phyloP scores from a whole-genome alignment of 2,797 vertebrate species.

The Syngnathus rostellatus region DNA sequence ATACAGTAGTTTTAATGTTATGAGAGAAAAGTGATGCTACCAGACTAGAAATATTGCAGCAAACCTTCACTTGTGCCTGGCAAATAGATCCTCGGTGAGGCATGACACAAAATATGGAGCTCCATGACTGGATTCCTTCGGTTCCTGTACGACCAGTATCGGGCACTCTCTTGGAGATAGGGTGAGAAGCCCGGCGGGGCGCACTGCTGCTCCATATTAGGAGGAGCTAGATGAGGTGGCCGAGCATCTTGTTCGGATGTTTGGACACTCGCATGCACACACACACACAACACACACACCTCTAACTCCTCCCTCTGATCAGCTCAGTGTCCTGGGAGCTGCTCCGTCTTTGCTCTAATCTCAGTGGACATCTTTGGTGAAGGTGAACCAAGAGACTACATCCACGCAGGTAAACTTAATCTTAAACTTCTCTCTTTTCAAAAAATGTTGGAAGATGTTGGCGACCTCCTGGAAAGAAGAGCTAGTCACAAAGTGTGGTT shows the following conservation, averaged over 20 bases:
- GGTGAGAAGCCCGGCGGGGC: too few relatives aligned
- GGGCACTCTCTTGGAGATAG: too few relatives aligned
- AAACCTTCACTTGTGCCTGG: too few relatives aligned
- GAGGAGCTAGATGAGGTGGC: too few relatives aligned
- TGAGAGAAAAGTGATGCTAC: not conserved
- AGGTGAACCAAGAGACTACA: conserved; percentile 3
- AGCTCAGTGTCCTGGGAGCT: conserved; percentile 23
- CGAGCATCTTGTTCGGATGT: too few relatives aligned
- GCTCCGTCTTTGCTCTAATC: conserved; percentile 23
- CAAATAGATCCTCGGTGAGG: too few relatives aligned
- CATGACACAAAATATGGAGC: too few relatives aligned
- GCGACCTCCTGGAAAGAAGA: not conserved
- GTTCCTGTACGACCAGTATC: too few relatives aligned
- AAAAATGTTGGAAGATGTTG: not conserved
- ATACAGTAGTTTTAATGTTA: not conserved
- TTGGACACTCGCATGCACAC: too few relatives aligned
- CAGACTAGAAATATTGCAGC: not conserved
- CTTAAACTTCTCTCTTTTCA: too few relatives aligned
- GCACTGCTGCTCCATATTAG: too few relatives aligned
- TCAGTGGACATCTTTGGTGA: conserved; percentile 20
- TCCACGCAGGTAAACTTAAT: not conserved
- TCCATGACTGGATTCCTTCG: too few relatives aligned
- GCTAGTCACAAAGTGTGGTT: not conserved
- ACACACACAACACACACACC: conserved; percentile 7
- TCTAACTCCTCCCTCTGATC: conserved; percentile 46